Evolutionary conservation across 37 sponge, comb jelly and placozoan genomes (phyloP).

Genomic region (Dysidea cf. avara): DNA sequence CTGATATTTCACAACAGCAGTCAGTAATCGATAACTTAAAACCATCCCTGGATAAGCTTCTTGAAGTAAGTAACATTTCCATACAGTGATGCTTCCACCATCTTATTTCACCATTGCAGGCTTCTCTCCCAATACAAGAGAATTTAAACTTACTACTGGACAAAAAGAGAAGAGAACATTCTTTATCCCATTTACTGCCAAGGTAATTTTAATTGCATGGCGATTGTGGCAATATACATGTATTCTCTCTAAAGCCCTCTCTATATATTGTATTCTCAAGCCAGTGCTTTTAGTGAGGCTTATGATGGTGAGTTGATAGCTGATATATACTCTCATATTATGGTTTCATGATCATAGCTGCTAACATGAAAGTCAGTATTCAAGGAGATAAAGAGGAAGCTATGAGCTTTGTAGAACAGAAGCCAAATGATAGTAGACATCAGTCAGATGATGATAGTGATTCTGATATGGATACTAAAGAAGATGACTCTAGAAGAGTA

Average conservation of each 20-base stretch:
- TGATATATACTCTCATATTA: no score
- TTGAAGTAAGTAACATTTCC: no score
- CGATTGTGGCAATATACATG: not conserved
- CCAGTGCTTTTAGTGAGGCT: constrained; percentile 65
- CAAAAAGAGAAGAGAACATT: constrained; percentile 47
- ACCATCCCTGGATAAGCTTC: constrained; percentile 52
- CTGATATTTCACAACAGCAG: constrained; percentile 30
- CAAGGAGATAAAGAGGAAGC: constrained; percentile 71
- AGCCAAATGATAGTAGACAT: not conserved
- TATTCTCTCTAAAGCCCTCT: constrained; percentile 46
- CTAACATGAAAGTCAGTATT: constrained; percentile 31
- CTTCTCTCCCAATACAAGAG: constrained; percentile 77
- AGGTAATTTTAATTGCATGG: constrained; percentile 29
- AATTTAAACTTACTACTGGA: constrained; percentile 51
- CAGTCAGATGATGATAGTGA: constrained; percentile 27
- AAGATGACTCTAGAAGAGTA: constrained; percentile 27
- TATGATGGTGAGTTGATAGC: no score
- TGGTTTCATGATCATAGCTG: no score
- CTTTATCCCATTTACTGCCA: constrained; percentile 49
- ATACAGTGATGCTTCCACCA: no score
- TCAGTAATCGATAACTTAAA: constrained; percentile 42
- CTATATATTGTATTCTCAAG: constrained; percentile 76
- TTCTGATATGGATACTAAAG: constrained; percentile 11
- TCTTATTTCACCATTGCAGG: no score
- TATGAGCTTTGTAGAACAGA: constrained; percentile 23